Base-by-base conservation (phyloP, 2,797 vertebrate species). In the Sebastes hopkinsi region DNA sequence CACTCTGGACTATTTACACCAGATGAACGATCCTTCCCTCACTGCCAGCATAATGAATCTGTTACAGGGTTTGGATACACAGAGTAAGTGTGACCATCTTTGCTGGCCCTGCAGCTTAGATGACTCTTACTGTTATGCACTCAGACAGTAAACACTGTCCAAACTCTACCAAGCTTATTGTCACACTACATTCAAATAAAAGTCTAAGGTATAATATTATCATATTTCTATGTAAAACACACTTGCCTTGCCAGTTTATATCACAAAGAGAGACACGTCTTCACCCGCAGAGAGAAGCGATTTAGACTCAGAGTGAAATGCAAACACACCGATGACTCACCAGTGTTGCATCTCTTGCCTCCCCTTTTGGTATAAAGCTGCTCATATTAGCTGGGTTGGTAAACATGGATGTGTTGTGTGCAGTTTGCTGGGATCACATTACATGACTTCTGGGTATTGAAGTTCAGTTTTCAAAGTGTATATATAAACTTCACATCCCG, bases 1-100 rank as follows among this genome's bases (percentile, higher is more conserved):
- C 3, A 25, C 62, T 68, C 36, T n/a, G 42, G 70, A 58, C 61
- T 61, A 18, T 83, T 87, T 81, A 72, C 55, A 80, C 46, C 72
- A 80, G 68, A 87, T 84, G 50, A 90, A 73, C 77, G 30, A 70
- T 79, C 22, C 62, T 55, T 8, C 13, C 59, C 42, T 76, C 59
- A 22, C 36, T 87, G 84, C 36, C 62, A 83, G 65, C 59, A 72
- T 54, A 83, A 87, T 88, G 66, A 77, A 78, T 82, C 60, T 83
- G 74, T 82, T 70, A 61, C 76, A 78, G 71, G 68, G 34, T 27
- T 77, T 82, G 72, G 79, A 86, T 67, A 69, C 81, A 80, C 60
- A 59, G 64, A 79, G 76, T 67, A 80, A 83, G 82, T 82, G 87
- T 87, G 85, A 87, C 75, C 83, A 70, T 87, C 82, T 82, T 80